Base-by-base conservation (phyloP, 2,888 invertebrate genomes). In the Mythimna loreyi region DNA sequence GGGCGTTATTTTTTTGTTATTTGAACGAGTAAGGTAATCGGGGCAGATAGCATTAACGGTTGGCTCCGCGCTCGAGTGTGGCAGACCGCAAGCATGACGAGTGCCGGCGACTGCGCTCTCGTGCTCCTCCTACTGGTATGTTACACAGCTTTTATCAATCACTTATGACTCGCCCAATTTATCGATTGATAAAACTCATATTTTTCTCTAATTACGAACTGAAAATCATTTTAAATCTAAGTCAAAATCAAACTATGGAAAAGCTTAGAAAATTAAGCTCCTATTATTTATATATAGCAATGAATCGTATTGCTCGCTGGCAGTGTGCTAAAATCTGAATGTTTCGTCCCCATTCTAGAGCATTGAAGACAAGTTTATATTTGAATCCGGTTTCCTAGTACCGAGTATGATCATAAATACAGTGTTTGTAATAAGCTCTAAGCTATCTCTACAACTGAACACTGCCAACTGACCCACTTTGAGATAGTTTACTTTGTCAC, bases 21-120 rank as follows among this genome's bases (percentile, higher is more conserved):
- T 87, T 88, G 87, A 87, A 87, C 88, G 89, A 90, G 93, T 91
- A 93, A 92, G 91, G 93, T 95, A 95, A 96, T 95, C 95, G 96
- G 96, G 95, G 95, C 96, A 95, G 93, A 95, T 93, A 96, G 91
- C 88, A 89, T 94, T 95, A 96, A 96, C 96, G 96, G 96, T 96
- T 92, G 94, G 92, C 87, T 93, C 94, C 92, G 94, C 95, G 94
- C 92, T 96, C 93, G 92, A 94, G 93, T 96, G 95, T 94, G 94
- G 94, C 92, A 92, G 94, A 93, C 92, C 92, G 93, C 94, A 94
- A 95, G 93, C 96, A 96, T 96, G 96, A 96, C 96, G 96, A 91
- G 93, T 92, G 93, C 92, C 90, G 86, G 86, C 87, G 87, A 90
- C 90, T 91, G 93, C 92, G 93, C 93, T 92, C 91, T 95, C 85